Conservation (phyloP, 2,888 invertebrate genomes). For the Caenorhabditis imperialis region DNA sequence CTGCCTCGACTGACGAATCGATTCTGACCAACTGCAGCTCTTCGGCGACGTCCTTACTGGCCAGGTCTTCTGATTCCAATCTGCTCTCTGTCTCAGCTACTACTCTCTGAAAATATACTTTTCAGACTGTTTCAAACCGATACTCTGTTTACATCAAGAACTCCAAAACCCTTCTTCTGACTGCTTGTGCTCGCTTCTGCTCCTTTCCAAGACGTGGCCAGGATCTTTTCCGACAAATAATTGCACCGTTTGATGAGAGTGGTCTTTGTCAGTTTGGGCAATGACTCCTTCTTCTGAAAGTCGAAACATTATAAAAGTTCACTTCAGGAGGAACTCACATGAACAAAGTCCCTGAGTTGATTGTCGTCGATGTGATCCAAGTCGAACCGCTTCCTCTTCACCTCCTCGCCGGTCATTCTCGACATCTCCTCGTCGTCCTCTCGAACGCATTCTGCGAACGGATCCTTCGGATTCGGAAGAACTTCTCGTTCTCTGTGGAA, state of each 20-base stretch:
- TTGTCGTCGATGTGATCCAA: constrained; percentile 62
- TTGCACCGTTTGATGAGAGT: constrained; percentile 72
- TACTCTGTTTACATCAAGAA: constrained; percentile 54
- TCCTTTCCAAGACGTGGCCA: constrained; percentile 58
- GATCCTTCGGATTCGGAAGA: constrained; percentile 84
- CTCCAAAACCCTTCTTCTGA: constrained; percentile 51
- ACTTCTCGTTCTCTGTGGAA: constrained; percentile 83
- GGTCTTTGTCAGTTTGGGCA: constrained; percentile 32
- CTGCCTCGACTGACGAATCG: constrained; percentile 17
- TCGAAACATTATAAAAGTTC: not conserved
- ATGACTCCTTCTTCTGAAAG: constrained; percentile 57
- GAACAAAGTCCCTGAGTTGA: constrained; percentile 45
- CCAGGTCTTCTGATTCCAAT: constrained; percentile 65
- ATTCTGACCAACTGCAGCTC: constrained; percentile 53
- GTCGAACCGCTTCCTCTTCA: constrained; percentile 64
- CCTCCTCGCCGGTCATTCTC: constrained; percentile 52
- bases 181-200: constrained; percentile 7
- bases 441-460: constrained; percentile 97
- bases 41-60: constrained; percentile 25
- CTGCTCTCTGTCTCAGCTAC: constrained; percentile 61
- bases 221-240: constrained; percentile 74
- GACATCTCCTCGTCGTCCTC: constrained; percentile 86
- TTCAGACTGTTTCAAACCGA: too few species aligned
- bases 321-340: constrained; percentile 24
- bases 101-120: constrained; percentile 62